phyloP scores from a whole-genome alignment of 2,113 vertebrate genomes.

The Erythrocercus mccallii region DNA sequence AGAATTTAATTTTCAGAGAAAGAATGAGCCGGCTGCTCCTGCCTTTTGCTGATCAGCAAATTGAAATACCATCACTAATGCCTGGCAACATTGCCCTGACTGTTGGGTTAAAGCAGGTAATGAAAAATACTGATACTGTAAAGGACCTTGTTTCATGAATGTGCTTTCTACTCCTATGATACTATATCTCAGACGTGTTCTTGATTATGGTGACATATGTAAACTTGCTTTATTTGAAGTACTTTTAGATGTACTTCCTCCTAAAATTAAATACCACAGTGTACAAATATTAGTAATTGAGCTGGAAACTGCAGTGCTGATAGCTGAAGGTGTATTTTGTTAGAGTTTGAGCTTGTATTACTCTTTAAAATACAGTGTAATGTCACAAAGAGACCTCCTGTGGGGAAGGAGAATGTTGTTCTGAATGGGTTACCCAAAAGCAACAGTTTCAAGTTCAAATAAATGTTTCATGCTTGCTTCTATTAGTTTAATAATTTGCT shows the following conservation, averaged over 20 bases:
- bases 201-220: neutral
- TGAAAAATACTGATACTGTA: neutral
- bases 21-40: slow-evolving; percentile 91
- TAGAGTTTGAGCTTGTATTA: neutral
- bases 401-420: neutral
- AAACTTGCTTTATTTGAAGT: neutral
- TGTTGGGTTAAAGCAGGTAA: slow-evolving; percentile 93
- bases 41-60: slow-evolving; percentile 94
- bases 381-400: neutral
- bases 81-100: slow-evolving; percentile 94
- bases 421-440: neutral
- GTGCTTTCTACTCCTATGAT: neutral
- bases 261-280: neutral
- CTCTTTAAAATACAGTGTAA: neutral
- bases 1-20: slow-evolving; percentile 77
- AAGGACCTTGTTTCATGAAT: neutral
- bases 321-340: neutral
- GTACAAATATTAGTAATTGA: neutral
- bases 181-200: neutral
- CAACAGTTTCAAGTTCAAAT: neutral
- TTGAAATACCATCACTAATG: slow-evolving; percentile 88
- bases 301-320: neutral
- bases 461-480: neutral
- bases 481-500: neutral
- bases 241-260: neutral